Conservation (phyloP, 64 coral and sea anemone species). For the Pocillopora verrucosa region DNA sequence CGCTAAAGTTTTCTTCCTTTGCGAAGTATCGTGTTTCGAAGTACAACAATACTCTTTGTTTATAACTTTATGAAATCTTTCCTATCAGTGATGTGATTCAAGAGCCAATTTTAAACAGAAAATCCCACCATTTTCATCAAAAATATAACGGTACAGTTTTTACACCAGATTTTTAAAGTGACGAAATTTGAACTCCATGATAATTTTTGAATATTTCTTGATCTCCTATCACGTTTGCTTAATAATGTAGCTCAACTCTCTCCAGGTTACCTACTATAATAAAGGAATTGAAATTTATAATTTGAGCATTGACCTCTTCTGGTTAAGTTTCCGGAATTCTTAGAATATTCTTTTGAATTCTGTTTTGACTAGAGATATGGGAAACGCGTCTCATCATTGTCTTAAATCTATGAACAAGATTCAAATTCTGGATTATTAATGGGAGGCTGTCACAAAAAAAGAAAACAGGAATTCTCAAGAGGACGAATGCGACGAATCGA, state of each 20-base stretch:
- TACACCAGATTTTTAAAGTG: not conserved
- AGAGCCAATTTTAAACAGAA: too few relatives aligned
- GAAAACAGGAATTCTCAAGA: not conserved
- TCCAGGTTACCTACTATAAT: not conserved
- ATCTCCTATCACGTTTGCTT: not conserved
- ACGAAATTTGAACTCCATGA: conserved; percentile 1
- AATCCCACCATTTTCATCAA: not conserved
- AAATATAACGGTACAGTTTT: not conserved
- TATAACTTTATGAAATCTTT: too few relatives aligned
- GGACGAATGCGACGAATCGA: not conserved
- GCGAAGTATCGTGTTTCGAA: too few relatives aligned
- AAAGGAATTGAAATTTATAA: not conserved
- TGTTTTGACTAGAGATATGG: not conserved
- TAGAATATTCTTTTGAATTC: not conserved
- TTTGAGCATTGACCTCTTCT: not conserved
- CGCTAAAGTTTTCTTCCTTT: too few relatives aligned
- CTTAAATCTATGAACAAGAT: not conserved
- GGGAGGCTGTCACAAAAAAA: not conserved
- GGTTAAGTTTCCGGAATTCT: not conserved
- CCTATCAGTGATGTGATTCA: too few relatives aligned
- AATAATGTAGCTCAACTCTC: not conserved
- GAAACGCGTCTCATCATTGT: not conserved
- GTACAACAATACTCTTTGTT: too few relatives aligned
- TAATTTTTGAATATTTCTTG: not conserved
- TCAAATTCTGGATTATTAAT: too few relatives aligned